Percentiles rank a stretch among this genome's conserved stretches.
Conservation (phyloP, 2,888 invertebrate species). For the Pomacea canaliculata region DNA sequence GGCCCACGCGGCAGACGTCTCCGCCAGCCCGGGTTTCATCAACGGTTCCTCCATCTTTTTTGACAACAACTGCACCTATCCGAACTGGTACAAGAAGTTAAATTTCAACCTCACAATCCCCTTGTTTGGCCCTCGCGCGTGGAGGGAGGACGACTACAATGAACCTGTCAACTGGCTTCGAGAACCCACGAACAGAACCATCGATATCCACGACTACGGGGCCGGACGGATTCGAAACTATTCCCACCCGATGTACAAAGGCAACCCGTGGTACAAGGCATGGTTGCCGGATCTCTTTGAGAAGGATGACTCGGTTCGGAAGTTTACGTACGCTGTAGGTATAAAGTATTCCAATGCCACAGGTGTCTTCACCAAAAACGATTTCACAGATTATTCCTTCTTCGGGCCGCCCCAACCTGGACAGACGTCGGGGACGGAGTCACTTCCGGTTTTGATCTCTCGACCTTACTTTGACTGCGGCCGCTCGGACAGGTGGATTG, state of each 20-base stretch:
- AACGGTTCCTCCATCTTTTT: conserved; percentile 90
- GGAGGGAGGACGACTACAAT: conserved; percentile 70
- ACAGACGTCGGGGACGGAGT: conserved; percentile 51
- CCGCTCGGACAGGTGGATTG: conserved; percentile 94
- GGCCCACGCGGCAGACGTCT: conserved; percentile 94
- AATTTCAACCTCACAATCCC: conserved; percentile 93
- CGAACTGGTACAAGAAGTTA: conserved; percentile 91
- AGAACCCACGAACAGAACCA: conserved; percentile 94
- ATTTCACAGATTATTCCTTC: conserved; percentile 54
- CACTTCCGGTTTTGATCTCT: conserved; percentile 92
- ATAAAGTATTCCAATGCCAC: conserved; percentile 66
- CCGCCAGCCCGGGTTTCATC: conserved; percentile 88
- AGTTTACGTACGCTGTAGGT: conserved; percentile 63
- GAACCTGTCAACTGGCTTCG: conserved; percentile 95
- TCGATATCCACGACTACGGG: conserved; percentile 73
- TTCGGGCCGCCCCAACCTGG: conserved; percentile 69
- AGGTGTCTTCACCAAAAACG: conserved; percentile 57
- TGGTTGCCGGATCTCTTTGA: conserved; percentile 95
- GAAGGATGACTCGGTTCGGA: conserved; percentile 73
- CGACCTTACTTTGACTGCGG: conserved; percentile 97
- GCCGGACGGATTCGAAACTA: conserved; percentile 88
- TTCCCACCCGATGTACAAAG: conserved; percentile 88
- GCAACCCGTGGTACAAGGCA: conserved; percentile 91
- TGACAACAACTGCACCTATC: conserved; percentile 92
- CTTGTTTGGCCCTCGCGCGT: conserved; percentile 93